Percentiles rank a stretch among this genome's conserved stretches.
Evolutionary conservation across 23 tunicate genomes (phyloP).

Genomic region (Styela clava): DNA sequence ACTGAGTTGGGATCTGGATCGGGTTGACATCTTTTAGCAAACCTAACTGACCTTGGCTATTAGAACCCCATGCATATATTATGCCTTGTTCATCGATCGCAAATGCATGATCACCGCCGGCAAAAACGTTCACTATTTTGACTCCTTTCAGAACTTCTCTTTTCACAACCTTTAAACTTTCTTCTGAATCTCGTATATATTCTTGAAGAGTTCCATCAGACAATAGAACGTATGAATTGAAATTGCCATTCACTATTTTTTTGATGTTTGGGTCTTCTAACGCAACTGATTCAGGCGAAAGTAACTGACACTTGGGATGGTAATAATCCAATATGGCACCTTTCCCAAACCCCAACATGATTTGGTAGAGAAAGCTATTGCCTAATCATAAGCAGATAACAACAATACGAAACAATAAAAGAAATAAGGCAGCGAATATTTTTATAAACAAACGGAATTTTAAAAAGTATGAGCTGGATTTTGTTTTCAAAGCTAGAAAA

Average conservation of each 20-base stretch:
- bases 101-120: slow-evolving; percentile 63
- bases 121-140: slow-evolving; percentile 34
- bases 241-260: background rate
- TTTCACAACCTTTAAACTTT: background rate
- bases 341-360: background rate
- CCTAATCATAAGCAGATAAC: no score
- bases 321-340: background rate
- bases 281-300: background rate
- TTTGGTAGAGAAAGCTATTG: no score
- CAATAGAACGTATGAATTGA: background rate
- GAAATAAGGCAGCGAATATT: no score
- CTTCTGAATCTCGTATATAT: background rate
- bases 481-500: no score
- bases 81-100: slow-evolving; percentile 59
- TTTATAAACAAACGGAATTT: no score
- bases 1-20: slow-evolving; percentile 24
- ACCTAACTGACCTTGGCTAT: slow-evolving; percentile 70
- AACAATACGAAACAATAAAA: no score
- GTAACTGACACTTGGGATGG: background rate
- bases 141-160: slow-evolving; percentile 51
- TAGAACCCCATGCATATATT: slow-evolving; percentile 85
- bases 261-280: background rate
- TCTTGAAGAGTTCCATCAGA: background rate
- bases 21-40: slow-evolving; percentile 30
- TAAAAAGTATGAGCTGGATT: no score